Percentiles rank a stretch among this genome's conserved stretches.
Conservation (phyloP, 2,797 vertebrate genomes). For the Micrastur ruficollis region DNA sequence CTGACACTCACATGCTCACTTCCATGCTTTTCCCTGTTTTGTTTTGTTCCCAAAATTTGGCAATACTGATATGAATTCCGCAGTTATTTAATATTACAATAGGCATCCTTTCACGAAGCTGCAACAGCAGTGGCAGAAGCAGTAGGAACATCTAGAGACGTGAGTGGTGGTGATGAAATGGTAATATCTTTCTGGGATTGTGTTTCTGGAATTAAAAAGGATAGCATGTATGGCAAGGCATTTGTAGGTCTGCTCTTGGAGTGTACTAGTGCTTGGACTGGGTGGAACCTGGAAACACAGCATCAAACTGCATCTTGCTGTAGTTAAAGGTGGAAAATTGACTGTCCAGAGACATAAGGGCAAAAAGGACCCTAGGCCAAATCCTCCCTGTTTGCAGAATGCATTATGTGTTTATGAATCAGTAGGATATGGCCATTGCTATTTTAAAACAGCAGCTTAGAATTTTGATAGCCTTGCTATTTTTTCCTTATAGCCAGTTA, state of each 20-base stretch:
- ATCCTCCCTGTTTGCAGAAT: not conserved
- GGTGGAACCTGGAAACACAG: not conserved
- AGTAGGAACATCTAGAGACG: not conserved
- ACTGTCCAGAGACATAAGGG: not conserved
- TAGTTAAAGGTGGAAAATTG: not conserved
- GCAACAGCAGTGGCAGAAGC: not conserved
- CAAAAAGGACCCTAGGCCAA: not conserved
- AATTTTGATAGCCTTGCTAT: not conserved
- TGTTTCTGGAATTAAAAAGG: not conserved
- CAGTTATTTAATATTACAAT: not conserved
- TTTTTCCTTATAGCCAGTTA: not conserved
- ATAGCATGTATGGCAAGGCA: rapidly evolving
- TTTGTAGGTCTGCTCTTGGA: not conserved
- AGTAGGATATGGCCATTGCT: not conserved
- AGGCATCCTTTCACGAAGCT: not conserved
- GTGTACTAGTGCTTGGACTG: not conserved
- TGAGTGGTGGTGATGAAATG: not conserved
- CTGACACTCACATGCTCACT: not conserved
- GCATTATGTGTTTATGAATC: not conserved
- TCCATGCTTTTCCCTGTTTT: not conserved
- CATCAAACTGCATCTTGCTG: not conserved
- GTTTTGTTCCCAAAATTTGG: not conserved
- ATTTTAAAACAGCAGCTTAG: not conserved
- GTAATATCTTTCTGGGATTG: not conserved
- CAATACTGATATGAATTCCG: not conserved